A percentile compares a stretch with the other conserved stretches of the same genome.
Evolutionary conservation across 2,888 invertebrate genomes (phyloP).

Genomic region (Plebejus argus): DNA sequence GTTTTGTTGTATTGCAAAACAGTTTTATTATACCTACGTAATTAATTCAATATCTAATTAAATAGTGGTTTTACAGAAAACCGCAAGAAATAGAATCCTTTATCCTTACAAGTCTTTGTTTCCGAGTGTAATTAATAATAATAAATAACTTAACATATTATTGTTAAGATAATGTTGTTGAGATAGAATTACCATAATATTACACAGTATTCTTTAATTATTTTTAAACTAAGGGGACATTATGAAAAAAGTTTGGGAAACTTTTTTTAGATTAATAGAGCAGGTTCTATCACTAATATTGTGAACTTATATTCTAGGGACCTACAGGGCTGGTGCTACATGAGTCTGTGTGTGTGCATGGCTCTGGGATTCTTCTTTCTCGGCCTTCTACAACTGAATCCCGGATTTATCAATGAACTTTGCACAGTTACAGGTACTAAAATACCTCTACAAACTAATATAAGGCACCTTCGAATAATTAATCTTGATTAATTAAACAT

Average conservation of each 20-base stretch:
- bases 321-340: slow-evolving; percentile 84
- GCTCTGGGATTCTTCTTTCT: slow-evolving; percentile 80
- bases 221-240: not conserved
- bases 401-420: slow-evolving; percentile 56
- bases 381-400: slow-evolving; percentile 78
- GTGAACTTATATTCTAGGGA: slow-evolving; percentile 60
- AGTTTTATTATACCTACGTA: not conserved
- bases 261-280: not conserved
- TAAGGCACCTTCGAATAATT: too few relatives aligned
- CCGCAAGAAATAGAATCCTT: not conserved
- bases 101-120: not conserved
- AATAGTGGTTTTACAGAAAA: not conserved
- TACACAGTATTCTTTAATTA: too few relatives aligned
- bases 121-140: not conserved
- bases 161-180: too few relatives aligned
- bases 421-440: slow-evolving; percentile 80
- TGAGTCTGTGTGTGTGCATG: slow-evolving; percentile 82
- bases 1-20: too few relatives aligned
- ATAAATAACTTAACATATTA: too few relatives aligned
- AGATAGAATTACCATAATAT: too few relatives aligned
- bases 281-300: not conserved
- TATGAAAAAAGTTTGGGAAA: not conserved
- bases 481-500: not conserved
- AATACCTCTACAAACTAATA: too few relatives aligned
- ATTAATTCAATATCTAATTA: not conserved